phyloP scores from a whole-genome alignment of 23 tunicate species.

The Halocynthia aurantium region DNA sequence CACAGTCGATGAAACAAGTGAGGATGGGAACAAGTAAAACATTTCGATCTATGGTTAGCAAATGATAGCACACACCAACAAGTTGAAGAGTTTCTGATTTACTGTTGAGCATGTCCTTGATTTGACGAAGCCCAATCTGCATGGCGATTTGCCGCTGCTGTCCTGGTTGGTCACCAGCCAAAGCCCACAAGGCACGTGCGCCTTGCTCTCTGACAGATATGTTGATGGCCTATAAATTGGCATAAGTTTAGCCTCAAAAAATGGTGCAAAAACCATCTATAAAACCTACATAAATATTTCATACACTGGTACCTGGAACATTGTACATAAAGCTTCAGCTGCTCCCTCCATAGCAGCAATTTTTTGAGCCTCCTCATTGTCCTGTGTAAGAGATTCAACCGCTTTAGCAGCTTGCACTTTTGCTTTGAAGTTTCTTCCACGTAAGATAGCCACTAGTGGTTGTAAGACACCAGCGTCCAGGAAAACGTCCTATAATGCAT shows the following conservation, averaged over 20 bases:
- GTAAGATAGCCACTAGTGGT: slow-evolving; percentile 53
- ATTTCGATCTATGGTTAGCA: too few species aligned
- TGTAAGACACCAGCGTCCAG: slow-evolving; percentile 31
- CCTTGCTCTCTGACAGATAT: slow-evolving; percentile 64
- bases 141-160: slow-evolving; percentile 62
- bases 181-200: slow-evolving; percentile 72
- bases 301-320: slow-evolving; percentile 47
- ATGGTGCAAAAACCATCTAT: not conserved
- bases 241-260: too few species aligned
- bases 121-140: slow-evolving; percentile 51
- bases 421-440: slow-evolving; percentile 59
- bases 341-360: slow-evolving; percentile 38
- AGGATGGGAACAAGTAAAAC: too few species aligned
- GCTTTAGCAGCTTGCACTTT: slow-evolving; percentile 83
- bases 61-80: slow-evolving; percentile 32
- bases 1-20: too few species aligned
- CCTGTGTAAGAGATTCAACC: slow-evolving; percentile 40
- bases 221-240: slow-evolving; percentile 45
- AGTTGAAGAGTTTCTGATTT: slow-evolving; percentile 62
- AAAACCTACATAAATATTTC: slow-evolving; percentile 1
- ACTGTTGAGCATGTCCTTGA: slow-evolving; percentile 67
- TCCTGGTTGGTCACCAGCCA: slow-evolving; percentile 75
- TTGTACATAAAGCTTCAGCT: slow-evolving; percentile 65
- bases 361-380: slow-evolving; percentile 43
- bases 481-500: slow-evolving; percentile 40